Percentiles rank a stretch among this genome's conserved stretches.
Conservation (phyloP, 53 echinoderm and acorn worm species). For the Crossaster papposus region DNA sequence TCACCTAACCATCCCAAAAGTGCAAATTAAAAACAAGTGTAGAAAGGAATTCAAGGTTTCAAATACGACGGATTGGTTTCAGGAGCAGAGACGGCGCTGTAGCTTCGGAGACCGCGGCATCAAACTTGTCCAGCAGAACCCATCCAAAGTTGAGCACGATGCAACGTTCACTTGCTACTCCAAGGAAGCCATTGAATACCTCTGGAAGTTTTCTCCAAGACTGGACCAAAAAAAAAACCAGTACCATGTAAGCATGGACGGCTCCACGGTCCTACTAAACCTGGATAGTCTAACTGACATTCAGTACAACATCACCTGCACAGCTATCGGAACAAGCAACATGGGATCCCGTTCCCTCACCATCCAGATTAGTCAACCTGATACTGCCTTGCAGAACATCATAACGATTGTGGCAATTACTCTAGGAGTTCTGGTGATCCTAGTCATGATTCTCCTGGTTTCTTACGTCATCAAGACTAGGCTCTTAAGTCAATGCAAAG, state of each 20-base stretch:
- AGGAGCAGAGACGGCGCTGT: neutral
- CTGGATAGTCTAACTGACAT: conserved; percentile 12
- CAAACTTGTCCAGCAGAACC: neutral
- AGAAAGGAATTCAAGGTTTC: neutral
- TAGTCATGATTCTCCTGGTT: conserved; percentile 27
- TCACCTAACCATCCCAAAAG: conserved; percentile 6
- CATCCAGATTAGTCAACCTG: conserved; percentile 4
- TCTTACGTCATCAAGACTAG: conserved; percentile 20
- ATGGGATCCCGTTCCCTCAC: conserved; percentile 39
- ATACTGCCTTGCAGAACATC: neutral
- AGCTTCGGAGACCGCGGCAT: neutral
- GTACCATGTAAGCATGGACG: conserved; percentile 12
- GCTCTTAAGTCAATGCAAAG: neutral
- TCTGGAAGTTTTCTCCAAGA: conserved; percentile 25
- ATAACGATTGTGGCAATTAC: conserved; percentile 36
- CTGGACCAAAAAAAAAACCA: conserved; percentile 27
- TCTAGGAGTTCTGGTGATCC: conserved; percentile 11
- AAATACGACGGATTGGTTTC: neutral
- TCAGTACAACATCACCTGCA: conserved; percentile 52
- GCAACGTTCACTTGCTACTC: conserved; percentile 40
- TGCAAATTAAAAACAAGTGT: neutral
- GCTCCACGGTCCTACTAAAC: conserved; percentile 32
- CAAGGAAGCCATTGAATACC: conserved; percentile 15
- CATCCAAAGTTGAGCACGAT: neutral
- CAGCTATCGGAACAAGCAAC: conserved; percentile 40